These are phyloP conservation scores for Drosophila nr. medialis DNA, from an alignment of 2,888 invertebrate species.

Conservation along the genomic window DNA sequence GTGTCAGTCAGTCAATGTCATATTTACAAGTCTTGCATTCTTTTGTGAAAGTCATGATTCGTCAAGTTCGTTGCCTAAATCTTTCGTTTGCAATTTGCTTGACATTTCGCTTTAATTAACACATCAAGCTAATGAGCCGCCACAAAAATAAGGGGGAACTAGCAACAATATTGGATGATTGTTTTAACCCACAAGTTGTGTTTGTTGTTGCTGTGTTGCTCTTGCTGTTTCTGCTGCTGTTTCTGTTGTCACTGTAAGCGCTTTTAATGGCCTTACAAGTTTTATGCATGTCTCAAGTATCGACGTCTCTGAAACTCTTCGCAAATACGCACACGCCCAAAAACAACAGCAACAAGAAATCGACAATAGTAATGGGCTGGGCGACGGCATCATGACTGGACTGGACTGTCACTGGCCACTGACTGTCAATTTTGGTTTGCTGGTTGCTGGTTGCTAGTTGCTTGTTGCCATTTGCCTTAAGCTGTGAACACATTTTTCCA, in stretches of 20 bases:
- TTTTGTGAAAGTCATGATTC: slow-evolving; percentile 68
- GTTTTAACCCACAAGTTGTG: slow-evolving; percentile 26
- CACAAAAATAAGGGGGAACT: slow-evolving; percentile 15
- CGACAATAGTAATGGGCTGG: slow-evolving; percentile 52
- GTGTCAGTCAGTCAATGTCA: slow-evolving; percentile 50
- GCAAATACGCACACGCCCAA: slow-evolving; percentile 76
- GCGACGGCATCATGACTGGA: slow-evolving; percentile 51
- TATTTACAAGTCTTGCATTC: slow-evolving; percentile 47
- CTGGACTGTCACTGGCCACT: slow-evolving; percentile 48
- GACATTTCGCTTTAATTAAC: slow-evolving; percentile 72
- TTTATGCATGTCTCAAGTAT: slow-evolving; percentile 59
- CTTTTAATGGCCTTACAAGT: slow-evolving; percentile 62
- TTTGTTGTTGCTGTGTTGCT: slow-evolving; percentile 22
- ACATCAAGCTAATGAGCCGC: slow-evolving; percentile 58
- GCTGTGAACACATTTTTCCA: slow-evolving; percentile 75
- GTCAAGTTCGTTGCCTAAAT: slow-evolving; percentile 74
- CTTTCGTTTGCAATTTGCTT: slow-evolving; percentile 46
- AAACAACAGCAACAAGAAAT: slow-evolving; percentile 23
- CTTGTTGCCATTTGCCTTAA: slow-evolving; percentile 52
- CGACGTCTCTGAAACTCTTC: slow-evolving; percentile 36
- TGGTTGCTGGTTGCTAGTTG: slow-evolving; percentile 27
- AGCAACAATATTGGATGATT: slow-evolving; percentile 54
- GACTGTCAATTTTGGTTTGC: slow-evolving; percentile 51
- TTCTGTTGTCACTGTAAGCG: slow-evolving; percentile 46
- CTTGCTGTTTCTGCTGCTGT: slow-evolving; percentile 15